Evolutionary conservation across 23 tunicate species (phyloP).

Genomic region (Ascidia mentula): DNA sequence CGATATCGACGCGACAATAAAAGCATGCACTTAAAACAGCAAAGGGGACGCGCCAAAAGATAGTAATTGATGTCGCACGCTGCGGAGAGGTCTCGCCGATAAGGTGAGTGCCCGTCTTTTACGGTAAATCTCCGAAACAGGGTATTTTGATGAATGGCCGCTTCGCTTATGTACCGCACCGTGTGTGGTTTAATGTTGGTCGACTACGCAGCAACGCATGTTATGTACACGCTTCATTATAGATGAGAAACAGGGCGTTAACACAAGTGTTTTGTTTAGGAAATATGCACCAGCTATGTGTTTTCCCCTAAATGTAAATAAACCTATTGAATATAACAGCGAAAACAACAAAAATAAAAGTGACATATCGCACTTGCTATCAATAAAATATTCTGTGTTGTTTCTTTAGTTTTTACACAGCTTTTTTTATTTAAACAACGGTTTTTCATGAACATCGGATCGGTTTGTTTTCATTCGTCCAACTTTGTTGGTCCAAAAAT

Average conservation of each 20-base stretch:
- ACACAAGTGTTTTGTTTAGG: neutral
- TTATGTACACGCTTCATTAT: neutral
- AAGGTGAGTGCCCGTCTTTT: slow-evolving; percentile 9
- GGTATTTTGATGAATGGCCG: slow-evolving; percentile 1
- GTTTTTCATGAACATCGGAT: too few species aligned
- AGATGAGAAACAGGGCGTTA: neutral
- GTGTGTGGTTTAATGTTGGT: neutral
- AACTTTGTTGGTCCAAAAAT: too few species aligned
- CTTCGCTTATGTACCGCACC: neutral
- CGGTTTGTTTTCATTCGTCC: too few species aligned
- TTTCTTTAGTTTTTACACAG: too few species aligned
- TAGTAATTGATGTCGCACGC: slow-evolving; percentile 9
- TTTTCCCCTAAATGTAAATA: too few species aligned
- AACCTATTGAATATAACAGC: too few species aligned
- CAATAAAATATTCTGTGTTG: too few species aligned
- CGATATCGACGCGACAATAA: neutral
- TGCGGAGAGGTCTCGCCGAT: neutral
- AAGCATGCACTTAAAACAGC: neutral
- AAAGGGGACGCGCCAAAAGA: neutral
- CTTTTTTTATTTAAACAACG: too few species aligned
- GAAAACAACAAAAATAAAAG: neutral
- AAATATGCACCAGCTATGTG: too few species aligned
- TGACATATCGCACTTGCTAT: neutral
- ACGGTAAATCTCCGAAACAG: neutral
- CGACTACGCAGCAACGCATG: neutral